Evolutionary conservation across 2,113 vertebrate genomes (phyloP).

Genomic region (Melanocharis versteri): DNA sequence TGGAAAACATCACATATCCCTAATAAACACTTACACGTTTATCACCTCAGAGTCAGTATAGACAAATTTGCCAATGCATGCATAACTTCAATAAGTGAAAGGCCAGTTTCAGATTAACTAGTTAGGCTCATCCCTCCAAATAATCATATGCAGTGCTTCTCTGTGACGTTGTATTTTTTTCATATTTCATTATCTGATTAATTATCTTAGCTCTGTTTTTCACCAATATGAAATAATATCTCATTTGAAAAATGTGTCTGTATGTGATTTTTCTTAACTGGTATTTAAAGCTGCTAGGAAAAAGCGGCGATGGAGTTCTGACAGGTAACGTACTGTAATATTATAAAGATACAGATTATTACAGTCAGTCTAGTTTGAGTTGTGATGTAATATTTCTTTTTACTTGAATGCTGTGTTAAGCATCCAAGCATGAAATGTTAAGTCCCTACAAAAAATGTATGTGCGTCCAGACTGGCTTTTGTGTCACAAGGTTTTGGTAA

Average conservation of each 20-base stretch:
- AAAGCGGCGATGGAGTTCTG: slow-evolving; percentile 31
- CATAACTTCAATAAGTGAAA: background rate
- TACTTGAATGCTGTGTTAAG: background rate
- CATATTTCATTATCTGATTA: background rate
- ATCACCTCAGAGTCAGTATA: background rate
- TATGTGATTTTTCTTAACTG: slow-evolving; percentile 36
- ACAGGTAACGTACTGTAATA: slow-evolving; percentile 49
- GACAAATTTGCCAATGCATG: background rate
- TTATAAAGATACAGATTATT: background rate
- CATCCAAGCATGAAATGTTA: background rate
- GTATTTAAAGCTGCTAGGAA: slow-evolving; percentile 56
- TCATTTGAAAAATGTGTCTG: background rate
- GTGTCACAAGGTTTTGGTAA: background rate
- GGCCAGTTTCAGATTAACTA: background rate
- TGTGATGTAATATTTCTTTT: background rate
- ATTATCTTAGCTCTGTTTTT: background rate
- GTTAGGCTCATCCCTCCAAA: background rate
- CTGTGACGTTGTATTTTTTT: background rate
- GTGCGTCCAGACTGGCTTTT: background rate
- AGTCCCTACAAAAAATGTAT: background rate
- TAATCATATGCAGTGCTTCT: background rate
- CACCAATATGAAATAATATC: background rate
- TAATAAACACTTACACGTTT: background rate
- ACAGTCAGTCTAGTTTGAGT: background rate
- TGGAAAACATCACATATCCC: background rate